Conservation (phyloP, 2,797 vertebrate species). For the Sciurus vulgaris region DNA sequence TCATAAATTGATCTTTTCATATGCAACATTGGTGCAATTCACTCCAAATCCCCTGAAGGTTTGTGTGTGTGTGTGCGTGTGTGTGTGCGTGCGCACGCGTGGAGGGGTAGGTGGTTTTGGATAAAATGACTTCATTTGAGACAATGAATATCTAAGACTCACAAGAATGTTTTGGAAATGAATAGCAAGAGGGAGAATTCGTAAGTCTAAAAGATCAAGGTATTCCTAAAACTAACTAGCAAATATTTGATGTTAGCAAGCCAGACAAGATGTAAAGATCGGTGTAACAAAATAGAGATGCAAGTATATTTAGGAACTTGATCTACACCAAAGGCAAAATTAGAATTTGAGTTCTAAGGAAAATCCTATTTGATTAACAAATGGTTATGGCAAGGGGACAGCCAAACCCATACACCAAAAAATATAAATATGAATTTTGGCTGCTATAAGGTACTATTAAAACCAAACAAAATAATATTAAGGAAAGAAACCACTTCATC, state of each 20-base stretch:
- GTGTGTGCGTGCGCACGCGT: too few relatives aligned
- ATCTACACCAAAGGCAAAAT: neutral
- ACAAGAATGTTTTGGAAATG: neutral
- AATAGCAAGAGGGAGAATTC: neutral
- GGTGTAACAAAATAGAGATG: neutral
- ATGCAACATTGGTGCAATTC: neutral
- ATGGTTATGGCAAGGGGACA: neutral
- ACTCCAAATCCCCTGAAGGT: neutral
- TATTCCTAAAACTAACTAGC: neutral
- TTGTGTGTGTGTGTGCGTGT: neutral
- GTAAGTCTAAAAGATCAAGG: neutral
- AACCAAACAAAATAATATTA: neutral
- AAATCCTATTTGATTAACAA: neutral
- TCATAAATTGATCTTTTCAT: neutral
- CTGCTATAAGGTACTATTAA: neutral
- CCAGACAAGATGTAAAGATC: neutral
- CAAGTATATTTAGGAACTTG: neutral
- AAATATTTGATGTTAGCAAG: neutral
- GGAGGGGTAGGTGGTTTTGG: neutral
- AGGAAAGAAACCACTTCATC: neutral
- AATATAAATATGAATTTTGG: neutral
- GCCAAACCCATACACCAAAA: neutral
- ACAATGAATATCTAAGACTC: neutral
- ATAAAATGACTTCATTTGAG: neutral
- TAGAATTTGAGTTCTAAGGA: neutral